Base-by-base conservation (phyloP, 2,888 invertebrate genomes). In the Eupithecia insigniata region DNA sequence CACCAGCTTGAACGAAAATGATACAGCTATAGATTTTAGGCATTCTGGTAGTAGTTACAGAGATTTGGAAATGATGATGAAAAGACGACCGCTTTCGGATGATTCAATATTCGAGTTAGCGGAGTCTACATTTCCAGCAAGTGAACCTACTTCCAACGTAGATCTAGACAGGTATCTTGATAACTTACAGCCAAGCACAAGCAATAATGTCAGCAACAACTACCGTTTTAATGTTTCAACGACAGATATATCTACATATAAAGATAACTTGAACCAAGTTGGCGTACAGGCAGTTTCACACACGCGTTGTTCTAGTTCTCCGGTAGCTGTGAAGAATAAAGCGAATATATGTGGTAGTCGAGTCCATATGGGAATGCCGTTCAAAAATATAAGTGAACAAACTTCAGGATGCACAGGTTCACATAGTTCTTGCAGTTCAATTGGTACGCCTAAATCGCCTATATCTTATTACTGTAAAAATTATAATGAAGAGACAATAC, bases 51-150 rank as follows among this genome's bases (percentile, higher is more conserved):
- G 62, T 16, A 84, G 81, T 30, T 92, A 91, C 77, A 93, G 92
- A 78, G 95, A 95, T 75, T 93, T 95, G 58, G 96, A 96, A 81
- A 92, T 95, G 34, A 95, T 96, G 80, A 87, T 96, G 60, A 97
- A 96, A 82, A 93, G 97, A 67, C 92, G 97, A 78, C 97, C 97
- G 0, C 94, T 97, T 5, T 97, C 97, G 28, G 96, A 97, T 83
- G 96, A 97, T 80, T 96, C 96, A 66, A 90, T 96, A 60, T 96
- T 96, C 83, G 96, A 97, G 84, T 91, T 96, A 61, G 96, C 96
- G 72, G 95, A 95, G 16, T 89, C 96, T 28, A 95, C 95, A 79
- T 94, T 94, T 73, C 93, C 95, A 72, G 92, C 94, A 46, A 84
- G 76, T 79, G 95, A 95, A 55, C 87, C 89, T 7, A 82, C 91